Evolutionary conservation across 2,113 vertebrate species (phyloP), one percentile per base, ranked within the genome.

Genomic region (Tamias sibiricus): DNA sequence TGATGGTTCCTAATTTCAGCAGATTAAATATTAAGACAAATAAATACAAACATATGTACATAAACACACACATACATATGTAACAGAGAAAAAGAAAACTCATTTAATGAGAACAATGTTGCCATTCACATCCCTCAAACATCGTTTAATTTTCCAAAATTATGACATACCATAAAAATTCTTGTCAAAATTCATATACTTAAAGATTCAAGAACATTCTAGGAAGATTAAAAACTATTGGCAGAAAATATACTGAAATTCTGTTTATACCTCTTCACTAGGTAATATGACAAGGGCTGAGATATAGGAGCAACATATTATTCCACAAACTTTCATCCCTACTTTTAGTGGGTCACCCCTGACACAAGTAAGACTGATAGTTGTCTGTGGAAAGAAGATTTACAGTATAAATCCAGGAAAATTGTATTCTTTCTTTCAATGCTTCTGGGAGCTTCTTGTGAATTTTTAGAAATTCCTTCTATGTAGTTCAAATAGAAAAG

Each of bases 391-490:
- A 85, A 74, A 93, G 81, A 6, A 30, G 49, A 94, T 97, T 96
- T 92, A 94, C 22, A 44, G 20, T 47, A 49, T 52, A 57, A 87
- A 75, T 17, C 52, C 76, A 95, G 81, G 72, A 91, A 92, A 95
- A 96, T 49, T 95, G 32, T 77, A 66, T 94, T 88, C 8, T 90
- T 91, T 81, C 59, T 90, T 95, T 87, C 20, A 81, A 37, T 40
- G 42, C 8, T 89, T 94, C 90, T 83, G 59, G 47, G 30, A 87
- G 20, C 10, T 88, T 90, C 24, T 62, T 71, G 24, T 79, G 89
- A 83, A 95, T 93, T 52, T 74, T 87, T 59, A 37, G n/a, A 97
- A 95, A 94, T 88, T 66, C n/a, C 5, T 88, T 88, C 59, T 81
- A 32, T 24, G 24, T 84, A 85, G 35, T 90, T 85, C 72, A 96